These are phyloP conservation scores for Heliconius melpomene DNA, from an alignment of 1,140 invertebrate species.

Conservation along the genomic window DNA sequence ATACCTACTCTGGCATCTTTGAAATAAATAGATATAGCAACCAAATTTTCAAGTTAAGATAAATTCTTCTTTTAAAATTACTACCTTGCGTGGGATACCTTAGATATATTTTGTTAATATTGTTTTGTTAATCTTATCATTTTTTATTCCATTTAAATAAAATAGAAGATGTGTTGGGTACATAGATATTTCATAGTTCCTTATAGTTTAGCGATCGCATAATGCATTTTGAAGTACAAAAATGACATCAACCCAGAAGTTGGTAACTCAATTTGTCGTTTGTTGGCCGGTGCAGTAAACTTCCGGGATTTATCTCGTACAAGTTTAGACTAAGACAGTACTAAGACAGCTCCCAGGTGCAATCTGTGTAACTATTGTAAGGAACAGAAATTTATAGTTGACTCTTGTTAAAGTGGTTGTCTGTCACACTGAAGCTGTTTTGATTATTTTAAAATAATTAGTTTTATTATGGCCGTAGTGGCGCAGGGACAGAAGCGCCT, in stretches of 20 bases:
- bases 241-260: conserved; percentile 36
- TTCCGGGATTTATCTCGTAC: conserved; percentile 59
- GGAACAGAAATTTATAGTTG: conserved; percentile 67
- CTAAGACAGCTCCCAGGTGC: conserved; percentile 64
- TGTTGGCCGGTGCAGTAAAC: conserved; percentile 46
- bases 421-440: conserved; percentile 41
- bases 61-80: too few species aligned
- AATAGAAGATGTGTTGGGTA: too few species aligned
- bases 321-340: conserved; percentile 58
- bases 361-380: conserved; percentile 71
- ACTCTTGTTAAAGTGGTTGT: conserved; percentile 43
- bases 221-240: conserved; percentile 29
- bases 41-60: too few species aligned
- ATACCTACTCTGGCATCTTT: too few species aligned
- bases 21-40: too few species aligned
- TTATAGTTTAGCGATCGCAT: neutral
- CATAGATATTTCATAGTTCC: neutral
- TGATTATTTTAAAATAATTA: neutral
- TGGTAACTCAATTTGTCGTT: conserved; percentile 61
- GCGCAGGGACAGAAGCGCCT: too few species aligned
- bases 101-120: too few species aligned
- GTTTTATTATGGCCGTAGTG: neutral
- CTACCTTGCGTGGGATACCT: too few species aligned
- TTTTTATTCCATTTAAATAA: too few species aligned
- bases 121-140: too few species aligned